Conservation (phyloP, 2,113 vertebrate genomes). For the Jacana jacana region DNA sequence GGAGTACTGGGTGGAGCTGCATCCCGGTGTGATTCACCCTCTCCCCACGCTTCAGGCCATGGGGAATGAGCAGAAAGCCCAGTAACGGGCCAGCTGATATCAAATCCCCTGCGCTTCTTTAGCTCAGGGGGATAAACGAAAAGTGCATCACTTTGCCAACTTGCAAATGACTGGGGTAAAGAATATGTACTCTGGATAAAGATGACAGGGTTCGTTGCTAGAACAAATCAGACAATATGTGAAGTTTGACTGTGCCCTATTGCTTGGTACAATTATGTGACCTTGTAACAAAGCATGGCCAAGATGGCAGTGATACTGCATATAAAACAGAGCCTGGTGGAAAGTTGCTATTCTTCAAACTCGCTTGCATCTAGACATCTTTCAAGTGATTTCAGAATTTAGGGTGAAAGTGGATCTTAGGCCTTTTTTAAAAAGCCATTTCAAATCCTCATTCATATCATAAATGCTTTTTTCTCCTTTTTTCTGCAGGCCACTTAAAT, state of each 20-base stretch:
- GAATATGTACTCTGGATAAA: not conserved
- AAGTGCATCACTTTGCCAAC: not conserved
- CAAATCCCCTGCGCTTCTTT: not conserved
- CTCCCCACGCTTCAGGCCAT: not conserved
- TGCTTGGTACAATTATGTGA: constrained; percentile 29
- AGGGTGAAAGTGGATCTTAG: constrained; percentile 57
- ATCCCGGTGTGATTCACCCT: accelerated
- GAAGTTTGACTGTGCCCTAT: not conserved
- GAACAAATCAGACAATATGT: constrained; percentile 38
- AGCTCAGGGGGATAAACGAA: not conserved
- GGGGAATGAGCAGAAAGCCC: not conserved
- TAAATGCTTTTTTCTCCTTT: constrained; percentile 44
- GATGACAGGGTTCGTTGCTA: not conserved
- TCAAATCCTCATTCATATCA: constrained; percentile 53
- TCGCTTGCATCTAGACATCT: constrained; percentile 30
- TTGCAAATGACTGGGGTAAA: not conserved
- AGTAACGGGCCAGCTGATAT: not conserved
- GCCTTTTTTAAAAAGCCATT: constrained; percentile 53
- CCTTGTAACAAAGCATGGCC: constrained; percentile 46
- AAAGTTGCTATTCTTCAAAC: constrained; percentile 57
- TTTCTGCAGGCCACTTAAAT: constrained; percentile 27
- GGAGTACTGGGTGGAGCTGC: not conserved
- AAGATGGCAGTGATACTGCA: constrained; percentile 21
- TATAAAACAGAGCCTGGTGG: constrained; percentile 5
- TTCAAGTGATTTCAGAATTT: constrained; percentile 54